Percentiles rank a stretch among this genome's conserved stretches.
phyloP scores from a whole-genome alignment of 2,888 invertebrate species.

The Oxytorus armatus region DNA sequence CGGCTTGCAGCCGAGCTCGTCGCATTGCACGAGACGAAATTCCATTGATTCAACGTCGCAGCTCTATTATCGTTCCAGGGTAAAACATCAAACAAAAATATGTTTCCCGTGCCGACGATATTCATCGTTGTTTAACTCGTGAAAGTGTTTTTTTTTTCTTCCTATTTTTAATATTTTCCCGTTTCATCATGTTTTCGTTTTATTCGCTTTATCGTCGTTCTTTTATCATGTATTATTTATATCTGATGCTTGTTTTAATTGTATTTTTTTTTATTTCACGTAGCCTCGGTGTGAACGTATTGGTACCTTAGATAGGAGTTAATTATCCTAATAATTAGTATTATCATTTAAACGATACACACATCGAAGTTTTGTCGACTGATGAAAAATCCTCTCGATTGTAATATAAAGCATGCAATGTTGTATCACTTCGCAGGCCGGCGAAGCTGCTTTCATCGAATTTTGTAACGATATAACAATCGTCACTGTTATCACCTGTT shows the following conservation, averaged over 20 bases:
- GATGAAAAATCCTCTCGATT: not conserved
- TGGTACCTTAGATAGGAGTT: conserved; percentile 59
- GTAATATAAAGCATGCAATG: conserved; percentile 45
- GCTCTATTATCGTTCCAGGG: conserved; percentile 82
- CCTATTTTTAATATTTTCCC: conserved; percentile 31
- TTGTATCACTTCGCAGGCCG: conserved; percentile 42
- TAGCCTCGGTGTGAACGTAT: conserved; percentile 81
- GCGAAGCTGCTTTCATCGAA: conserved; percentile 42
- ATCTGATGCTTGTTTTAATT: conserved; percentile 33
- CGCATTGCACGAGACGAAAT: conserved; percentile 77
- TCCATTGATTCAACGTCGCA: conserved; percentile 80
- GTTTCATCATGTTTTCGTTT: not conserved
- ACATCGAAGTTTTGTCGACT: not conserved
- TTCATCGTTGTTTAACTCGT: conserved; percentile 41
- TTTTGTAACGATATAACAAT: conserved; percentile 6
- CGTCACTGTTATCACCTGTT: not conserved
- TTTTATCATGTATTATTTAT: conserved; percentile 12
- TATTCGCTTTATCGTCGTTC: conserved; percentile 29
- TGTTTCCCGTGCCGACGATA: conserved; percentile 50
- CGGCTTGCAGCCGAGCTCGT: conserved; percentile 63
- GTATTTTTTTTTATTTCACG: conserved; percentile 63
- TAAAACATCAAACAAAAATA: conserved; percentile 73
- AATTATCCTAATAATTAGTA: conserved; percentile 27
- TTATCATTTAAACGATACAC: not conserved
- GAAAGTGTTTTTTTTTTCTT: conserved; percentile 3